Evolutionary conservation across 2,113 vertebrate species (phyloP), one percentile per base, ranked within the genome.

Genomic region (Spea bombifrons): DNA sequence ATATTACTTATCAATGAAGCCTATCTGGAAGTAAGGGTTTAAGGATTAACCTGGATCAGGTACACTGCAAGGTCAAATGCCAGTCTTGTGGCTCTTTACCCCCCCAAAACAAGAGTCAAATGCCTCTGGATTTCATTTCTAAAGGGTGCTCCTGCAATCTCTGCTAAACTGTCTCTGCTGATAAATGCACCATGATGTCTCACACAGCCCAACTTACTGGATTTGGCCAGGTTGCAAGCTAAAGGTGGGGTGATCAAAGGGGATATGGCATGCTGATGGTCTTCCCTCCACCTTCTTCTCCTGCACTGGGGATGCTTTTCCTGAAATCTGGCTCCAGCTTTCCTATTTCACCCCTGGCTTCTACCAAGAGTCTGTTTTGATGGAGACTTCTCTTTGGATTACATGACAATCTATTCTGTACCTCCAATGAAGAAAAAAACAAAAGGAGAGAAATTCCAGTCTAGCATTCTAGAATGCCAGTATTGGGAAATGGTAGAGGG

Each of bases 401-500:
- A 83, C 86, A 82, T 84, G 84, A 80, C 85, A 84, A 82, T 75
- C 66, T 78, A 17, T 50, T 16, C 50, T 52, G 1, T 3, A 30
- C 30, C 68, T 71, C 44, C 43, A 30, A 30, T 30, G 30, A 30
- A 30, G 30, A 30, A 30, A 30, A 30, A 30, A 30, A 30, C 30
- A 30, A 30, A 30, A 30, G 71, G 47, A 64, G 69, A 72, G 65
- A 49, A 71, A 65, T 16, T 47, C 71, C 4, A 59, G 49, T 44
- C 8, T 73, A 80, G 63, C 4, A 15, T 67, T 59, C 82, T 89
- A 87, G 82, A 83, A 85, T 88, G 87, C 85, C 76, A 81, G 73
- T 81, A 82, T 77, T 87, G 84, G 88, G 85, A 83, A 50, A 80
- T 86, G 85, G 87, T 82, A 83, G 82, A 84, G 84, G 88, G 84